These are phyloP conservation scores for Cecropterus lyciades DNA, from an alignment of 1,140 invertebrate genomes.

Conservation along the genomic window DNA sequence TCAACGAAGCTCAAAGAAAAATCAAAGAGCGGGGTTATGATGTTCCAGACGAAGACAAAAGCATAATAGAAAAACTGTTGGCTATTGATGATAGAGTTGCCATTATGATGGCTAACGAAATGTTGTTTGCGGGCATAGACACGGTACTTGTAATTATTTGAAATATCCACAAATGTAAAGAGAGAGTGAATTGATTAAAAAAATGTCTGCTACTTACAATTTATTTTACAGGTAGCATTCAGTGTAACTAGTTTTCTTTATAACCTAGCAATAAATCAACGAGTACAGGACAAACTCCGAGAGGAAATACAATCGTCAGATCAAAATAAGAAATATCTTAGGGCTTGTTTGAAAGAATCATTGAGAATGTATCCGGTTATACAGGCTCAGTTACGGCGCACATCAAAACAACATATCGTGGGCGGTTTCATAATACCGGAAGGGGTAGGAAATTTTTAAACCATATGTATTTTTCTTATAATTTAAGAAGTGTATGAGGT, in stretches of 20 bases:
- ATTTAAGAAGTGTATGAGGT: too few relatives aligned
- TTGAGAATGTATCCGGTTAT: slow-evolving; percentile 85
- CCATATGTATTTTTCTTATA: too few relatives aligned
- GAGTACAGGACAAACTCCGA: slow-evolving; percentile 63
- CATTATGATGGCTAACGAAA: slow-evolving; percentile 89
- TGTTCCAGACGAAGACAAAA: slow-evolving; percentile 71
- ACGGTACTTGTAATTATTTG: too few relatives aligned
- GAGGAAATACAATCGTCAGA: slow-evolving; percentile 53
- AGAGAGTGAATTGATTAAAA: too few relatives aligned
- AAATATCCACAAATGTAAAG: too few relatives aligned
- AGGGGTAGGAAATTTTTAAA: slow-evolving; percentile 78
- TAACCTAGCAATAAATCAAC: slow-evolving; percentile 58
- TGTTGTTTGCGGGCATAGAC: slow-evolving; percentile 91
- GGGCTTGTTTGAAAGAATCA: slow-evolving; percentile 88
- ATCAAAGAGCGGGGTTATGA: slow-evolving; percentile 56
- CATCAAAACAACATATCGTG: slow-evolving; percentile 83
- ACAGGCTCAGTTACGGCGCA: slow-evolving; percentile 80
- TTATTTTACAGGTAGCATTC: slow-evolving; percentile 58
- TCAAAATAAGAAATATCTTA: slow-evolving; percentile 80
- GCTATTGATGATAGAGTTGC: slow-evolving; percentile 85
- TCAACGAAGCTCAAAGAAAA: slow-evolving; percentile 56
- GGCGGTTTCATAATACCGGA: slow-evolving; percentile 86
- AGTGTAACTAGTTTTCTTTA: slow-evolving; percentile 57
- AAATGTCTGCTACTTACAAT: too few relatives aligned
- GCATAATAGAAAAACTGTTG: slow-evolving; percentile 84